Percentiles rank a stretch among this genome's conserved stretches.
Conservation (phyloP, 2,888 invertebrate species). For the Drosophila greeni region DNA sequence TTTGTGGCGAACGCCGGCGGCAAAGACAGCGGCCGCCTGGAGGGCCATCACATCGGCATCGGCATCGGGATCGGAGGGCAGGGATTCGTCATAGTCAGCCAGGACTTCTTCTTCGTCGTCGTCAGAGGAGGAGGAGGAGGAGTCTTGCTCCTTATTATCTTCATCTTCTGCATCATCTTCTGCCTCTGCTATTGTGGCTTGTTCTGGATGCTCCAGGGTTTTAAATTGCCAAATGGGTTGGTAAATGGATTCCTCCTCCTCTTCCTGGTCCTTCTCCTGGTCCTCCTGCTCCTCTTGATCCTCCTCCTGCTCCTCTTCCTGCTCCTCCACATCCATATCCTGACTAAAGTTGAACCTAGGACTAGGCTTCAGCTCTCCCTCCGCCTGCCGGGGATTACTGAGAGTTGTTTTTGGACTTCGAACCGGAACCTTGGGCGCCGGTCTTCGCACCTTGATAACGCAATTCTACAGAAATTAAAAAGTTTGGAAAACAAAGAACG, state of each 20-base stretch:
- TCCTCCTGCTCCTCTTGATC: too few relatives aligned
- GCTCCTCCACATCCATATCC: not conserved
- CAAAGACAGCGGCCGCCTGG: slow-evolving; percentile 60
- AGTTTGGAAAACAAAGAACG: slow-evolving; percentile 7
- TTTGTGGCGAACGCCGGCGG: slow-evolving; percentile 59
- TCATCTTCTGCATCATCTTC: slow-evolving; percentile 59
- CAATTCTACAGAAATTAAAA: slow-evolving; percentile 45
- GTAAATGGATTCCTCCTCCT: slow-evolving; percentile 77
- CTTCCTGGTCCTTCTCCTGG: too few relatives aligned
- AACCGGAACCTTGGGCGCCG: slow-evolving; percentile 61
- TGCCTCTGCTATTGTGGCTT: slow-evolving; percentile 34
- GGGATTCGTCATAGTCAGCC: slow-evolving; percentile 50
- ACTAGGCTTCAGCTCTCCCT: slow-evolving; percentile 7
- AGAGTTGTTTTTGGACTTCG: slow-evolving; percentile 65
- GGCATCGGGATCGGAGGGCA: slow-evolving; percentile 31
- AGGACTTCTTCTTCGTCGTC: slow-evolving; percentile 42
- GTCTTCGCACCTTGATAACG: slow-evolving; percentile 59
- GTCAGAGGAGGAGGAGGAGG: too few relatives aligned
- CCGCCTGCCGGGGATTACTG: slow-evolving; percentile 33
- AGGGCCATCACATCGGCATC: slow-evolving; percentile 49
- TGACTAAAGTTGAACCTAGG: not conserved
- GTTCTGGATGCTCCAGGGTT: slow-evolving; percentile 62
- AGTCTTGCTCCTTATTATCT: not conserved
- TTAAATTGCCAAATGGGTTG: slow-evolving; percentile 79
- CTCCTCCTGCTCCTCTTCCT: too few relatives aligned